phyloP scores from a whole-genome alignment of 2,888 invertebrate genomes.

The Imbricaverruca yamaguchii region DNA sequence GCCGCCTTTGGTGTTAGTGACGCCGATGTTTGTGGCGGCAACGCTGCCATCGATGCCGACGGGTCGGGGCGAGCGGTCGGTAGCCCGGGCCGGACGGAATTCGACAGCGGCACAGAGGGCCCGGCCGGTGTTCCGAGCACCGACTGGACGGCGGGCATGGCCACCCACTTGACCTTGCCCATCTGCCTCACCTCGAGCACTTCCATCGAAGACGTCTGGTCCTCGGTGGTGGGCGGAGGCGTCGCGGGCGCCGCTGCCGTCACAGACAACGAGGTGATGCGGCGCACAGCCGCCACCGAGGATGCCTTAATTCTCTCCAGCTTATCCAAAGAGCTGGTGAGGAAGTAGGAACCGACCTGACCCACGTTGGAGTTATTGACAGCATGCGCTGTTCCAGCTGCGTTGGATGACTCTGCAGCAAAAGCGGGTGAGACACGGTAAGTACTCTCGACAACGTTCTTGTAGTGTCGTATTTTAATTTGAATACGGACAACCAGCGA shows the following conservation, averaged over 20 bases:
- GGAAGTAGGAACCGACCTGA: neutral
- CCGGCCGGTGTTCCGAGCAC: neutral
- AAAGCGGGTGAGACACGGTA: too few relatives aligned
- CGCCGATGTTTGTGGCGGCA: too few relatives aligned
- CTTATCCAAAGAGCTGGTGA: neutral
- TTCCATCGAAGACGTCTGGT: neutral
- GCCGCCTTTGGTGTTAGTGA: too few relatives aligned
- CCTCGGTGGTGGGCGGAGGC: neutral
- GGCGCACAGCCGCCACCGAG: neutral
- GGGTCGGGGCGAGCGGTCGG: too few relatives aligned
- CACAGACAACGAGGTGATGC: neutral
- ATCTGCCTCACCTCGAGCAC: neutral
- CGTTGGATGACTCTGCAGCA: too few relatives aligned
- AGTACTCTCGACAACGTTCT: too few relatives aligned
- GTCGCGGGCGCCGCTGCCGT: neutral
- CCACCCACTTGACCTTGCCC: slow-evolving; percentile 12
- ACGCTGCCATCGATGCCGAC: too few relatives aligned
- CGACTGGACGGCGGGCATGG: neutral
- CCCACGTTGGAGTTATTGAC: too few relatives aligned
- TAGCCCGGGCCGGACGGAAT: neutral
- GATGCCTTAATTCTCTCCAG: neutral
- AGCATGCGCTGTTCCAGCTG: too few relatives aligned
- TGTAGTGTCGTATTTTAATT: too few relatives aligned
- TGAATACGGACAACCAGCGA: too few relatives aligned
- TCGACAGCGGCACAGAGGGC: neutral